These are phyloP conservation scores for Apostichopus japonicus DNA, from an alignment of 35 echinoderm and acorn worm genomes.

Conservation along the genomic window DNA sequence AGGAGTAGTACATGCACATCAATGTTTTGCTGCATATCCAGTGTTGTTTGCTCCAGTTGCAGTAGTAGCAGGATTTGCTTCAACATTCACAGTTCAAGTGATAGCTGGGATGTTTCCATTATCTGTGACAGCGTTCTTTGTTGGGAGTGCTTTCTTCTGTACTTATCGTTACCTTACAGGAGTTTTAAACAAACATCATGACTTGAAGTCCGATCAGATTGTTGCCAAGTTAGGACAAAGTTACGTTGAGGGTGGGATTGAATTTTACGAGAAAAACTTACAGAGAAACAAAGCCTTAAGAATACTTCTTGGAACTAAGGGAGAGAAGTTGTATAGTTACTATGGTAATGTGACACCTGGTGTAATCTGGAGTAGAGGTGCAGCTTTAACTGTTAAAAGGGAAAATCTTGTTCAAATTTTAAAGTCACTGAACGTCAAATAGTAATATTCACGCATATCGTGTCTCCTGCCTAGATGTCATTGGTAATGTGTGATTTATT, in stretches of 20 bases:
- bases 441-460: no score
- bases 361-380: constrained; percentile 58
- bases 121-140: constrained; percentile 19
- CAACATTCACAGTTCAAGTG: constrained; percentile 62
- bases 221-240: constrained; percentile 59
- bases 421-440: not conserved
- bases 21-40: constrained; percentile 48
- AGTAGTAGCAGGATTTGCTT: constrained; percentile 56
- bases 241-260: constrained; percentile 84
- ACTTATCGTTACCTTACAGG: constrained; percentile 66
- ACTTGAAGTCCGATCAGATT: constrained; percentile 67
- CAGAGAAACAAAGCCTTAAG: constrained; percentile 78
- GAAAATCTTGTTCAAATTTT: constrained; percentile 17
- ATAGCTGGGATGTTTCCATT: constrained; percentile 51
- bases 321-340: constrained; percentile 85
- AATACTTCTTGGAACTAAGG: constrained; percentile 74
- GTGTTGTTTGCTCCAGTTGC: constrained; percentile 70
- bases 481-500: no score
- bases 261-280: constrained; percentile 82
- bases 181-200: constrained; percentile 67
- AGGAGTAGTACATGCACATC: constrained; percentile 61
- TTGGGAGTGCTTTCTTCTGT: constrained; percentile 58
- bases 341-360: constrained; percentile 88
- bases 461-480: no score
- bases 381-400: constrained; percentile 65